Conservation (phyloP, 2,113 vertebrate genomes). For the Campylorhamphus procurvoides region DNA sequence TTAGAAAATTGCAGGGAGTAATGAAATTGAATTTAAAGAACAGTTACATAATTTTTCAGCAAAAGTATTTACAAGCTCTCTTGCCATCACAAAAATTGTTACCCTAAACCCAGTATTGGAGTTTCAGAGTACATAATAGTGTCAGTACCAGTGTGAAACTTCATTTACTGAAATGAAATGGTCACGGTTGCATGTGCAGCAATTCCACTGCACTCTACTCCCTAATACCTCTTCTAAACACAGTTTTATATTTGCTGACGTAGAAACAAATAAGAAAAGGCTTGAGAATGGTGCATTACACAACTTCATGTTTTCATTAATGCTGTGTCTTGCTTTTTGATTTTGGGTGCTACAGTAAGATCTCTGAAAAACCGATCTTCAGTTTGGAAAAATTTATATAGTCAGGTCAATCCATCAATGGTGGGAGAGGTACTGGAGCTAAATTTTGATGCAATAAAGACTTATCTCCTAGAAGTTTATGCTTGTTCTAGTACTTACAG, state of each 20-base stretch:
- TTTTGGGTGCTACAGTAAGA: background rate
- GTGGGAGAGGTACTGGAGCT: background rate
- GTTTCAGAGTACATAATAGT: background rate
- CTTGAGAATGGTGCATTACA: background rate
- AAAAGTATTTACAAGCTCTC: background rate
- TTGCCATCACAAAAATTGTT: background rate
- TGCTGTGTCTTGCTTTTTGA: background rate
- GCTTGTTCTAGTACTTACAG: background rate
- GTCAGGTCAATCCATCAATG: background rate
- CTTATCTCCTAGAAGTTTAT: background rate
- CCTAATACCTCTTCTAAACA: background rate
- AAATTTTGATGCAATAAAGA: background rate
- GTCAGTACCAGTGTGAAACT: background rate
- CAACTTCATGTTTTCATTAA: background rate
- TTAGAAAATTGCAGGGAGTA: background rate
- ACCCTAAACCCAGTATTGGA: background rate
- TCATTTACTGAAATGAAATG: background rate
- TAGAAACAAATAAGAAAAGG: background rate
- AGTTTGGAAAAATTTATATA: background rate
- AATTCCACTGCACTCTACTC: background rate
- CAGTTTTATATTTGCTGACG: background rate
- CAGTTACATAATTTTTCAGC: background rate
- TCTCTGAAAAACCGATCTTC: background rate
- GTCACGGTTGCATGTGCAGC: background rate
- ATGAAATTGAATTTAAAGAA: background rate